These are phyloP conservation scores for Drosophila stalkeri DNA, from an alignment of 2,888 invertebrate genomes.

Conservation along the genomic window DNA sequence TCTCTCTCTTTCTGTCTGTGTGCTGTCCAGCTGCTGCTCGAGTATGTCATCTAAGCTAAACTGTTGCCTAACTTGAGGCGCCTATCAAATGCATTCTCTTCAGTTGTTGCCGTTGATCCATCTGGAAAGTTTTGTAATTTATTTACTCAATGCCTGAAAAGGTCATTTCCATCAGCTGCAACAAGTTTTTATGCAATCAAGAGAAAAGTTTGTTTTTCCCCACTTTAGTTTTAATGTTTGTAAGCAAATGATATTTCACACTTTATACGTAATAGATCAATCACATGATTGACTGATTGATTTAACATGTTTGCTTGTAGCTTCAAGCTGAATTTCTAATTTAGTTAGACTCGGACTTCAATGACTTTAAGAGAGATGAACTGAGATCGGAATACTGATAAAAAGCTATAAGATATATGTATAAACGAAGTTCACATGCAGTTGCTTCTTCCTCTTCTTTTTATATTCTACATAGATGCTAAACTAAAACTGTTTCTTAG, in stretches of 20 bases:
- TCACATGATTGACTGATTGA: not conserved
- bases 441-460: not conserved
- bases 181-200: not conserved
- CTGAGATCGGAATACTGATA: not conserved
- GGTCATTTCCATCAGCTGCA: not conserved
- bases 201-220: not conserved
- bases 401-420: not conserved
- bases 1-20: not conserved
- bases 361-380: not conserved
- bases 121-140: slow-evolving; percentile 19
- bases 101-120: not conserved
- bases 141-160: not conserved
- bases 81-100: slow-evolving; percentile 2
- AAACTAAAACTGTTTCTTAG: not conserved
- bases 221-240: not conserved
- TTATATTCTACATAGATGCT: not conserved
- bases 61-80: slow-evolving; percentile 50
- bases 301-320: not conserved
- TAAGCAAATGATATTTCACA: not conserved
- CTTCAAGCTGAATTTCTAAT: not conserved
- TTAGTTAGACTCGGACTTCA: not conserved
- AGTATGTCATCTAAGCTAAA: slow-evolving; percentile 42
- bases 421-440: not conserved
- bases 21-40: slow-evolving; percentile 23
- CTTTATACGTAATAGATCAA: not conserved